phyloP scores from a whole-genome alignment of 2,888 invertebrate species.

The Xylota segnis region DNA sequence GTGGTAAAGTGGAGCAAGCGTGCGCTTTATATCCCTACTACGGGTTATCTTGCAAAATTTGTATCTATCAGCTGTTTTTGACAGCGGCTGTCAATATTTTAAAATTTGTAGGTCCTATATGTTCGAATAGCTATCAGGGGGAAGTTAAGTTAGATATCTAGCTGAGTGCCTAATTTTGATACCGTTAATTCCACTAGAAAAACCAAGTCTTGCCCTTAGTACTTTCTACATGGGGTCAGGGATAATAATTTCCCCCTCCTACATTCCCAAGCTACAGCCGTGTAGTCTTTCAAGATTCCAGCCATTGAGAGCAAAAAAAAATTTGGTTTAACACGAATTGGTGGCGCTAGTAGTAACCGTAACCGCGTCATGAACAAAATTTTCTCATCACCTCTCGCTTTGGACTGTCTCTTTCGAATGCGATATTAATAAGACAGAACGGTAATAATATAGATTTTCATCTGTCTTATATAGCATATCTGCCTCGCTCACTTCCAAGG shows the following conservation, averaged over 20 bases:
- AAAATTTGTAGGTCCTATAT: background rate
- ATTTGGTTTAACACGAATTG: slow-evolving; percentile 21
- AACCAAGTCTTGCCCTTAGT: too few species aligned
- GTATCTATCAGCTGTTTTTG: slow-evolving; percentile 2
- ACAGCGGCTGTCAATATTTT: slow-evolving; percentile 8
- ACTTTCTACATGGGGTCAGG: background rate
- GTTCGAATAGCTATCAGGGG: too few species aligned
- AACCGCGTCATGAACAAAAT: slow-evolving; percentile 23
- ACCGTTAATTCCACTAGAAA: background rate
- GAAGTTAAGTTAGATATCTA: background rate
- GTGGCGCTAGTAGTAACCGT: slow-evolving; percentile 69
- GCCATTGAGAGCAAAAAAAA: background rate
- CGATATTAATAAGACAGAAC: slow-evolving; percentile 7
- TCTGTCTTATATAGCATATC: slow-evolving; percentile 8
- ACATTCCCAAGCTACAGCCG: slow-evolving; percentile 15
- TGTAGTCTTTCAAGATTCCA: background rate
- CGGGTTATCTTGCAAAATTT: background rate
- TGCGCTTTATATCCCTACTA: background rate
- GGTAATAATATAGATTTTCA: background rate
- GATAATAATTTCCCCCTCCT: background rate
- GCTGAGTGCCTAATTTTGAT: background rate
- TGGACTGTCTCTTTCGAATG: slow-evolving; percentile 49
- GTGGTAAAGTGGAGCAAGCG: background rate
- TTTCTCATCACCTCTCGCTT: slow-evolving; percentile 56
- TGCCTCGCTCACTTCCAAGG: slow-evolving; percentile 17